Evolutionary conservation across 2,888 invertebrate species (phyloP).

Genomic region (Camptogramma bilineatum): DNA sequence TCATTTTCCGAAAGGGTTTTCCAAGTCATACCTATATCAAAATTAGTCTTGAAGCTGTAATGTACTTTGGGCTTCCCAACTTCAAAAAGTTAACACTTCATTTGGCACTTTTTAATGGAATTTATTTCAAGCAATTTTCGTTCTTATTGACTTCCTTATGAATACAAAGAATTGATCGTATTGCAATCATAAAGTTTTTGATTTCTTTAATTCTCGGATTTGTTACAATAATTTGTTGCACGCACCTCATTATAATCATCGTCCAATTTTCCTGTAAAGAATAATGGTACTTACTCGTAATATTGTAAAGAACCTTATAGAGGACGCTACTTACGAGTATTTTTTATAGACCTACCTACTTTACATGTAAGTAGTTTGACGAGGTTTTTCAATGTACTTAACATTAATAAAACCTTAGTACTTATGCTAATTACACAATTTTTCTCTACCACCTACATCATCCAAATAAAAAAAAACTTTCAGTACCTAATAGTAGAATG

Average conservation of each 20-base stretch:
- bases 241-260: background rate
- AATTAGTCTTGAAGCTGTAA: background rate
- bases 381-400: too few relatives aligned
- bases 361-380: too few relatives aligned
- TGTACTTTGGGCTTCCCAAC: constrained; percentile 9
- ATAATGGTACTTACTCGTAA: background rate
- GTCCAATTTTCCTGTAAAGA: background rate
- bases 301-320: background rate
- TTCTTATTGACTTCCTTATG: constrained; percentile 20
- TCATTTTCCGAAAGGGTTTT: constrained; percentile 14
- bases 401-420: too few relatives aligned
- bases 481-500: background rate
- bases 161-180: constrained; percentile 1
- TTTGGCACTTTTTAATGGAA: constrained; percentile 5
- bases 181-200: background rate
- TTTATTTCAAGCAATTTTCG: background rate
- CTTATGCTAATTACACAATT: too few relatives aligned
- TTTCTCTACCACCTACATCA: background rate
- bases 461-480: background rate
- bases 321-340: too few relatives aligned
- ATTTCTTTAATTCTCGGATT: background rate
- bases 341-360: too few relatives aligned
- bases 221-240: background rate
- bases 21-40: background rate
- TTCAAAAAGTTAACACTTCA: constrained; percentile 17